A percentile compares a stretch with the other conserved stretches of the same genome.
Conservation (phyloP, 30 jellyfish, hydroid and myxozoan genomes). For the Aurelia aurita complex sp. Pacific region DNA sequence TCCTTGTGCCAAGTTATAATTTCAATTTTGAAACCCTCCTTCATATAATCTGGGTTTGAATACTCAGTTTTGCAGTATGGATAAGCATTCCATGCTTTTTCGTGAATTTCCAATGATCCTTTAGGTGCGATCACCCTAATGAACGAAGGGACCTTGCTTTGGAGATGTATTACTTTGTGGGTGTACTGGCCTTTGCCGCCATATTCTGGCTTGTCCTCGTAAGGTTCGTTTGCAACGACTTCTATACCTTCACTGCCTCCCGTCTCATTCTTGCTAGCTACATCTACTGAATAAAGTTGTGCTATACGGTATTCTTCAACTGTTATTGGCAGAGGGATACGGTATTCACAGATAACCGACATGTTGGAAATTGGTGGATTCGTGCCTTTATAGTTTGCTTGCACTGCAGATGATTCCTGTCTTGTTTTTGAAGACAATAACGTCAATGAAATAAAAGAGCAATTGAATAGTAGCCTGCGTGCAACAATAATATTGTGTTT, state of each 20-base stretch:
- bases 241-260: constrained; percentile 99
- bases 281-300: constrained; percentile 98
- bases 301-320: constrained; percentile 94
- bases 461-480: too few relatives aligned
- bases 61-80: constrained; percentile 96
- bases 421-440: too few relatives aligned
- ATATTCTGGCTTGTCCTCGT: constrained; percentile 46
- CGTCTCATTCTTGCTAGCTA: constrained; percentile 97
- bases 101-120: constrained; percentile 80
- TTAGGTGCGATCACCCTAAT: constrained; percentile 85
- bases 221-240: constrained; percentile 84
- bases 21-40: constrained; percentile 68
- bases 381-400: too few relatives aligned
- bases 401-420: too few relatives aligned
- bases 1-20: constrained; percentile 87
- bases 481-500: too few relatives aligned
- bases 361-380: not conserved
- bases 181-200: constrained; percentile 96
- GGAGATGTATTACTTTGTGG: constrained; percentile 72
- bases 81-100: constrained; percentile 97
- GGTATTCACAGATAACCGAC: constrained; percentile 77
- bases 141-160: constrained; percentile 81
- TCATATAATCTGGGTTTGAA: constrained; percentile 79
- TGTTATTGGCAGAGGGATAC: constrained; percentile 89
- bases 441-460: too few relatives aligned